Evolutionary conservation across 2,888 invertebrate genomes (phyloP), one percentile per base, ranked within the genome.

Genomic region (Trileptium ribeirensis): DNA sequence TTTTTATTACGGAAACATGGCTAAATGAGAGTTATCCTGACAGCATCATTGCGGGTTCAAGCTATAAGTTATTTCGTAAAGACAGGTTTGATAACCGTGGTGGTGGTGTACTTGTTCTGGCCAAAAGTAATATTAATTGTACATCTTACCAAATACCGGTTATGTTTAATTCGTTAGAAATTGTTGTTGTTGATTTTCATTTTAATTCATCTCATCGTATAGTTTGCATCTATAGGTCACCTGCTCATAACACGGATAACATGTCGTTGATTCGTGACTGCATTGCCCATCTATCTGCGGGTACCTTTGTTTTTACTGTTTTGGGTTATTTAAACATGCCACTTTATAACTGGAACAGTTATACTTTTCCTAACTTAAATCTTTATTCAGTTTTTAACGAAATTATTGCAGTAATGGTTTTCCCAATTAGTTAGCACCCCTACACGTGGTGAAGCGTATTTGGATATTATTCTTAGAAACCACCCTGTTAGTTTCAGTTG

Each of bases 1-100:
- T n/a, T n/a, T 70, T 70, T 33, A 36, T 70, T 29, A 70, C 70
- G 36, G 70, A 70, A 70, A 70, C 70, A 29, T 70, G 70, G 70
- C 36, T 70, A 36, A 70, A 70, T n/a, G 36, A 36, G 33, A 33
- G 33, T 70, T 29, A 33, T 33, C 70, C 70, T 8, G 70, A 70
- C n/a, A 36, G 33, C 33, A 19, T 70, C 15, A 36, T 36, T 70
- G 36, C 33, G 3, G 33, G 70, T 70, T 36, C 31, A 19, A 29
- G n/a, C 15, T 33, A 33, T 15, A 70, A 70, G 33, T 29, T 70
- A 33, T 70, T 70, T 70, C 70, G 70, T 33, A 36, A 29, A 36
- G 70, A 70, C 36, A 70, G 70, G n/a, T n/a, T 36, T 70, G 51
- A 51, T 51, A 36, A n/a, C 70, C 70, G 70, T 29, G 70, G 70